A percentile compares a stretch with the other conserved stretches of the same genome.
Evolutionary conservation across 2,888 invertebrate species (phyloP).

Genomic region (Autographa gamma): DNA sequence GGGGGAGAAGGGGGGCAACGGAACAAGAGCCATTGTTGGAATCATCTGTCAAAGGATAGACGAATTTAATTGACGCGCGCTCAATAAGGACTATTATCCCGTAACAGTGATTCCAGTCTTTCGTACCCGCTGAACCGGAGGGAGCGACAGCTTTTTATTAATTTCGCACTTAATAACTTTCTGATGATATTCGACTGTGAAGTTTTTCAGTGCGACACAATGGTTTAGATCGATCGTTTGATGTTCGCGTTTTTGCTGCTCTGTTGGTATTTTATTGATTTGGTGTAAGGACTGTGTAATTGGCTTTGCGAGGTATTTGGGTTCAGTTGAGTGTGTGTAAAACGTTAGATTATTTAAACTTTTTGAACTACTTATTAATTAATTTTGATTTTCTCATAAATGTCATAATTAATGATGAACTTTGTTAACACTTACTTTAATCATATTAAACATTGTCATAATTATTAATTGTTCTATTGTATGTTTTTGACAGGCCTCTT

Average conservation of each 20-base stretch:
- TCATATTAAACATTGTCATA: too few species aligned
- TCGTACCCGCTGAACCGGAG: constrained; percentile 70
- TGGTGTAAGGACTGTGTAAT: constrained; percentile 42
- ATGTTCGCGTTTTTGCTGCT: constrained; percentile 54
- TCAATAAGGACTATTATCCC: constrained; percentile 74
- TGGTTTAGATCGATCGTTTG: constrained; percentile 52
- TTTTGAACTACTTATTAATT: too few species aligned
- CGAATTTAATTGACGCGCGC: constrained; percentile 77
- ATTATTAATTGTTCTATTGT: too few species aligned
- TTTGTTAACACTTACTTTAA: too few species aligned
- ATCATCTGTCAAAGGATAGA: constrained; percentile 75
- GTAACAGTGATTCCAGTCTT: constrained; percentile 69
- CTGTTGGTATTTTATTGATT: constrained; percentile 56
- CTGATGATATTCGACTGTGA: constrained; percentile 56
- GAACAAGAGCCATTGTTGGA: constrained; percentile 61
- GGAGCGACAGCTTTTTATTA: constrained; percentile 76
- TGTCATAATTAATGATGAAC: too few species aligned
- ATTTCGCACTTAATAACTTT: constrained; percentile 74
- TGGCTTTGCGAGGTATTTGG: constrained; percentile 35
- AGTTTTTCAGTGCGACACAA: constrained; percentile 55
- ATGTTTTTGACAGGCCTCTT: too few species aligned
- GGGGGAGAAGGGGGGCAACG: constrained; percentile 23
- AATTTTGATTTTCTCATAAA: too few species aligned
- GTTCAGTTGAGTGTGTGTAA: neutral
- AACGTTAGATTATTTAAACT: neutral